Conservation (phyloP, 2,113 vertebrate species). For the Acanthisitta chloris region DNA sequence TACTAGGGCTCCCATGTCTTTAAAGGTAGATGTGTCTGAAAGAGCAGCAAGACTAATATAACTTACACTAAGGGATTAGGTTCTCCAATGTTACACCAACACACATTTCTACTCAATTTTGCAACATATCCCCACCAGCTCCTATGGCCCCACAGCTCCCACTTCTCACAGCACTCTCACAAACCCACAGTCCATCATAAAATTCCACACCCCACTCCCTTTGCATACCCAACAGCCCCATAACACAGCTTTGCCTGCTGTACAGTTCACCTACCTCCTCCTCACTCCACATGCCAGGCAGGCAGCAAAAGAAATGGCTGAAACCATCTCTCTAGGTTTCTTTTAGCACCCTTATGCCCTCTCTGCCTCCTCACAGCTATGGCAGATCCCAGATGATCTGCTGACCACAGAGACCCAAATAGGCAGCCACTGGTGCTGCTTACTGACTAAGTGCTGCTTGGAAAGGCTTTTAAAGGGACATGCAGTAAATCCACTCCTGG, state of each 20-base stretch:
- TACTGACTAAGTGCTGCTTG: slow-evolving; percentile 11
- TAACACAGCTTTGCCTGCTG: neutral
- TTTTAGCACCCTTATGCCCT: neutral
- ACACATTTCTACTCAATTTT: neutral
- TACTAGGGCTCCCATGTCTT: neutral
- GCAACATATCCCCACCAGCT: neutral
- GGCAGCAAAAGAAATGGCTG: neutral
- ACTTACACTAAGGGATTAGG: neutral
- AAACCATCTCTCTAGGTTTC: neutral
- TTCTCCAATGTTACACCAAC: neutral
- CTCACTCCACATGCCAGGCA: neutral
- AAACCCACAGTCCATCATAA: neutral
- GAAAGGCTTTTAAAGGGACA: slow-evolving; percentile 50
- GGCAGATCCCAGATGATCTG: slow-evolving; percentile 48
- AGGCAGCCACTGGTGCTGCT: slow-evolving; percentile 43
- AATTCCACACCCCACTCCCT: neutral
- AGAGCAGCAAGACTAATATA: neutral
- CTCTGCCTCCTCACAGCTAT: slow-evolving; percentile 4
- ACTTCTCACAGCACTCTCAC: neutral
- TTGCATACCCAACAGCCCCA: neutral
- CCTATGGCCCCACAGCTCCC: neutral
- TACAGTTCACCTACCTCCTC: neutral
- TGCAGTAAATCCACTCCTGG: neutral
- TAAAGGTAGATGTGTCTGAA: neutral
- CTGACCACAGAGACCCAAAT: slow-evolving; percentile 46